These are phyloP conservation scores for Helicorthomorpha holstii DNA, from an alignment of 1,140 invertebrate species.

Conservation along the genomic window DNA sequence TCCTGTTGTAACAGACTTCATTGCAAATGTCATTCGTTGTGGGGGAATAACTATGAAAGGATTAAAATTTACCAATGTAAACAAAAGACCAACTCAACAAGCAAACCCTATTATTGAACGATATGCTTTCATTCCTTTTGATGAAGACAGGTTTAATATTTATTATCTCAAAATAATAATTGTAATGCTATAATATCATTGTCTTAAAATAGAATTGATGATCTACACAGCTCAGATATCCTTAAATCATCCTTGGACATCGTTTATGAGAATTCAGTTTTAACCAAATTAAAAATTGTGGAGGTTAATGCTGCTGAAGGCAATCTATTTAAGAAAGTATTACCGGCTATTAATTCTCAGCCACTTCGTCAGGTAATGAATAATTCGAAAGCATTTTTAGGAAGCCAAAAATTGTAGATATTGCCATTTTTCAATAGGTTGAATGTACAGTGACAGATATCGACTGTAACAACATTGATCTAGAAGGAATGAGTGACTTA, in stretches of 20 bases:
- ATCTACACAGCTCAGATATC: conserved; percentile 8
- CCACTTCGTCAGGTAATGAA: background rate
- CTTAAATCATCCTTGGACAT: conserved; percentile 21
- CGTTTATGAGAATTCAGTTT: conserved; percentile 2
- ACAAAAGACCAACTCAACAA: conserved; percentile 47
- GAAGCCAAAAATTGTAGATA: too few relatives aligned
- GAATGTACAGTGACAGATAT: conserved; percentile 7
- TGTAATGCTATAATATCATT: background rate
- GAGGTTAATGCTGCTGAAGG: conserved; percentile 1
- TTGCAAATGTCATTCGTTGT: conserved; percentile 56
- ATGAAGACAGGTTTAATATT: conserved; percentile 21
- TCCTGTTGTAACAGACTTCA: conserved; percentile 54
- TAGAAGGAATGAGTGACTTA: conserved; percentile 18
- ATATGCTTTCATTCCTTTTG: conserved; percentile 65
- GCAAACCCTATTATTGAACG: conserved; percentile 58
- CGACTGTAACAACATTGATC: conserved; percentile 16
- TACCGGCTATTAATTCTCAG: background rate
- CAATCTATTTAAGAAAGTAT: background rate
- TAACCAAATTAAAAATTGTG: conserved; percentile 2
- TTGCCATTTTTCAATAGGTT: too few relatives aligned
- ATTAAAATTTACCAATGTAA: conserved; percentile 75
- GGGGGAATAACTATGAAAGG: conserved; percentile 79
- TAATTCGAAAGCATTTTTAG: background rate
- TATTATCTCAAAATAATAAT: conserved; percentile 13
- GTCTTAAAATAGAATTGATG: conserved; percentile 6